Base-by-base conservation (phyloP, 1,140 invertebrate species). In the Ganaspis sp. region DNA sequence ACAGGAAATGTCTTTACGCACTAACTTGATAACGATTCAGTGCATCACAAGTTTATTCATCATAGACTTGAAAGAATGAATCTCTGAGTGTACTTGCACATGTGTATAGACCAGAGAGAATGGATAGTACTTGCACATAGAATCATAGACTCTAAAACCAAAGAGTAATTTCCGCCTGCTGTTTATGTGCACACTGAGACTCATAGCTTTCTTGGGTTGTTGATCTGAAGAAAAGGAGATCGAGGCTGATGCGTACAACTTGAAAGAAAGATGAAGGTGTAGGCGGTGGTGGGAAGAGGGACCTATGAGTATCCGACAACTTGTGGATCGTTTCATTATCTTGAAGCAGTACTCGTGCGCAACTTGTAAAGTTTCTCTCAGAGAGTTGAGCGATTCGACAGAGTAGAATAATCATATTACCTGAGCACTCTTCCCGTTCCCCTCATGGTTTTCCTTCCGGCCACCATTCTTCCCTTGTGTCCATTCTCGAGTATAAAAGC, bases 241-340 rank as follows among this genome's bases (percentile, higher is more conserved):
- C 21, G 26, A n/a, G 26, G 6, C 11, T 29, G 58, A 34, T n/a
- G 15, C 6, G 26, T 5, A 29, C 23, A 9, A 64, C 15, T 49
- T 6, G 17, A 49, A 15, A 45, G 17, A 21, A 38, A 19, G 34
- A 64, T 26, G 53, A 9, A 54, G 37, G 12, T 12, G 73, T 64
- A 73, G 64, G 29, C 9, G 53, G 40, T 17, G 73, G 69, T 38
- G 53, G 58, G 49, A 70, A 37, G 23, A 76, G 75, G 40, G 42
- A 58, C 38, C 72, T 21, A 73, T 34, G 45, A 80, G 71, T 80
- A 76, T 81, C 83, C 85, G 82, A 87, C 87, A 87, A 89, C 86
- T 88, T 87, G 87, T 87, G 85, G 87, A 87, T 87, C 85, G 86
- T 88, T 89, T 88, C 87, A 89, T 89, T 87, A 88, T 87, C 84